Evolutionary conservation across 2,888 invertebrate species (phyloP), one percentile per base, ranked within the genome.

Genomic region (Spisula subtruncata): DNA sequence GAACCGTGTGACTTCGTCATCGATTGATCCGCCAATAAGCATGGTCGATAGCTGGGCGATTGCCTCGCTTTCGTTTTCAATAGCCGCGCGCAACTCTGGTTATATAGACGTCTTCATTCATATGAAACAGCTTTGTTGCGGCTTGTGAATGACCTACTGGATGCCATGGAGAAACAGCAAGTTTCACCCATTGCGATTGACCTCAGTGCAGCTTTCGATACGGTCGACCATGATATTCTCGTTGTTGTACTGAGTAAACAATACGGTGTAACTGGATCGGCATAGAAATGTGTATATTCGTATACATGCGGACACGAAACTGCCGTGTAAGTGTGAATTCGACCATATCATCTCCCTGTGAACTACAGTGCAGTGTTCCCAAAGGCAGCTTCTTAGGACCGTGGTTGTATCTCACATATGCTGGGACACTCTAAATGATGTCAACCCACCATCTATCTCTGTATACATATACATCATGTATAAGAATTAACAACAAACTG

Each of bases 121-220:
- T 85, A 85, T 56, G 86, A 91, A 75, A 79, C 88, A 16, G 88
- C 88, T 20, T 75, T 91, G 20, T 75, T 85, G 20, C 82, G 88
- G 56, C 83, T 90, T 10, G 83, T 87, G 20, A 91, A 89, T 75
- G 91, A 89, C 48, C 35, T 87, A 29, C 81, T 85, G 25, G 60
- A 71, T 48, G 89, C 56, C 16, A 84, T 85, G 86, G 89, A 90
- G n/a, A 12, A 90, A 0, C 89, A 87, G 29, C 85, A 87, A 51
- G 87, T 89, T 25, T 83, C 83, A 29, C 32, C 89, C 20, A 84
- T 89, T 35, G 81, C 75, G 5, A 29, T 89, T 5, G 86, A 91
- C 48, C 88, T 90, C 2, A 90, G 83, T 83, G 91, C 83, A 1
- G 88, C 92, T 0, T 90, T 66, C n/a, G n/a, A n/a, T n/a, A n/a